Conservation (phyloP, 1,140 invertebrate genomes). For the Vanessa atalanta region DNA sequence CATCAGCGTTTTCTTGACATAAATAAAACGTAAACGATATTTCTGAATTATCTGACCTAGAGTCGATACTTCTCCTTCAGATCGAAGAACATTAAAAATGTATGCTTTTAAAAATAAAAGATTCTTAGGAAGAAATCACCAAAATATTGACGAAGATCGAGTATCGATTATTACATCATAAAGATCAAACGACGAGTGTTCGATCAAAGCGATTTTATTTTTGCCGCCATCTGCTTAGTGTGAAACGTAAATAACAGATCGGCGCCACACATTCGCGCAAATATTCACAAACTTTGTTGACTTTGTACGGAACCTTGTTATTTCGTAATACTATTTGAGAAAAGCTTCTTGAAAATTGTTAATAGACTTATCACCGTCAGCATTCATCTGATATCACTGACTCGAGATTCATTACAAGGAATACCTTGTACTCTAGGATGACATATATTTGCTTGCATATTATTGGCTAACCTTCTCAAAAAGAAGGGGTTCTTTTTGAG, state of each 20-base stretch:
- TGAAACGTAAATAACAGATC: constrained; percentile 7
- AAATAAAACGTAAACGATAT: too few species aligned
- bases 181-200: constrained; percentile 7
- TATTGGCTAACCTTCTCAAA: too few species aligned
- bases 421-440: too few species aligned
- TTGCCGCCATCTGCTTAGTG: constrained; percentile 11
- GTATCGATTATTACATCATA: constrained; percentile 13
- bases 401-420: too few species aligned
- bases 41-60: too few species aligned
- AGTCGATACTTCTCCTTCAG: too few species aligned
- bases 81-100: neutral
- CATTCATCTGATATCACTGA: too few species aligned
- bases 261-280: neutral
- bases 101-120: constrained; percentile 11
- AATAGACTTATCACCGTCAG: too few species aligned
- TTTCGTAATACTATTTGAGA: neutral
- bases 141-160: constrained; percentile 7
- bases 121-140: neutral
- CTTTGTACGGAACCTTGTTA: neutral
- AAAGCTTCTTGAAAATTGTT: too few species aligned
- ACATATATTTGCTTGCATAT: too few species aligned
- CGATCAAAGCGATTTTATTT: constrained; percentile 16
- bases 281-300: neutral
- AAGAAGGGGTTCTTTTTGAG: too few species aligned
- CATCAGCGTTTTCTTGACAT: too few species aligned